phyloP scores from a whole-genome alignment of 1,140 invertebrate species.

The Scaptomyza graminum region DNA sequence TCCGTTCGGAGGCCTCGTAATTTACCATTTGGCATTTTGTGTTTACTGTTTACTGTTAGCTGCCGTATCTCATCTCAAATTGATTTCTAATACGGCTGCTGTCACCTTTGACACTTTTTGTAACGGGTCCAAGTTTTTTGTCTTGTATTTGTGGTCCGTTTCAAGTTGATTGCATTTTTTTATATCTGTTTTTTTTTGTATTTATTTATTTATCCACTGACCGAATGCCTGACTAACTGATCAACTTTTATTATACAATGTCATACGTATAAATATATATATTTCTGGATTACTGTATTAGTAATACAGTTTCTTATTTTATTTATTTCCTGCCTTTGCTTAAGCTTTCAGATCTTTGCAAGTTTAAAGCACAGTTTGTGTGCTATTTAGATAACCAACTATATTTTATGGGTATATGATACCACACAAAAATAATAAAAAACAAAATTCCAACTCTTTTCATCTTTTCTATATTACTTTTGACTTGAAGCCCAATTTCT shows the following conservation, averaged over 20 bases:
- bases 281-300: too few relatives aligned
- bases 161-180: conserved; percentile 46
- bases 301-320: too few relatives aligned
- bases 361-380: too few relatives aligned
- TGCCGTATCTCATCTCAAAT: conserved; percentile 61
- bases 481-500: background rate
- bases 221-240: conserved; percentile 9
- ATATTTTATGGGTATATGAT: too few relatives aligned
- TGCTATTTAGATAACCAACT: too few relatives aligned
- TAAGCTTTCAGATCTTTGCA: too few relatives aligned
- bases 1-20: conserved; percentile 45
- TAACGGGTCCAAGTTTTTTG: conserved; percentile 52
- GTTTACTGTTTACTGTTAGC: conserved; percentile 78
- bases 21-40: conserved; percentile 54
- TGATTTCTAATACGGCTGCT: conserved; percentile 70
- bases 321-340: too few relatives aligned
- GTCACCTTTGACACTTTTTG: conserved; percentile 74
- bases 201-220: background rate
- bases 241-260: background rate
- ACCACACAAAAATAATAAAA: too few relatives aligned
- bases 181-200: background rate
- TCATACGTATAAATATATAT: too few relatives aligned
- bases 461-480: too few relatives aligned
- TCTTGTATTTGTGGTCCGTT: conserved; percentile 3
- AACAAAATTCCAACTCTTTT: too few relatives aligned